Conservation (phyloP, 2,888 invertebrate genomes). For the Drosophila neonasuta region DNA sequence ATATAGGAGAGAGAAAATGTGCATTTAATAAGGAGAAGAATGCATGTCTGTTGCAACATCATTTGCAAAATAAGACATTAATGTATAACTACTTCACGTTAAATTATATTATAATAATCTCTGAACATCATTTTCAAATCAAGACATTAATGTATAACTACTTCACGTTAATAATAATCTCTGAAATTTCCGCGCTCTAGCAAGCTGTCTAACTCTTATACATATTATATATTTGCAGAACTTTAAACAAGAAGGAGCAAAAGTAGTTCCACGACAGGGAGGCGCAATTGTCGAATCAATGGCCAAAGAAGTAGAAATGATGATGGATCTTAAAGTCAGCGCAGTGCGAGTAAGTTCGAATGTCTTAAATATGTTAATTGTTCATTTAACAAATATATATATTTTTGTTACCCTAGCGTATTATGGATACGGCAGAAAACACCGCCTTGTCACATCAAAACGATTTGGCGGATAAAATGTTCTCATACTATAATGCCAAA, state of each 20-base stretch:
- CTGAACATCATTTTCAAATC: too few species aligned
- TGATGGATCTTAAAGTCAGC: slow-evolving; percentile 94
- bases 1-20: too few species aligned
- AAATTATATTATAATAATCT: background rate
- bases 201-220: background rate
- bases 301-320: slow-evolving; percentile 91
- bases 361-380: background rate
- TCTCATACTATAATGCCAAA: slow-evolving; percentile 88
- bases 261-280: slow-evolving; percentile 89
- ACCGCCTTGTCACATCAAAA: slow-evolving; percentile 87
- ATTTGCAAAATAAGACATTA: too few species aligned
- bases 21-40: too few species aligned
- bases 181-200: too few species aligned
- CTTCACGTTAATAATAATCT: background rate
- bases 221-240: slow-evolving; percentile 83
- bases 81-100: too few species aligned
- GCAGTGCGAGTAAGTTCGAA: slow-evolving; percentile 87
- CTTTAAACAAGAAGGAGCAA: slow-evolving; percentile 87
- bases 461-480: slow-evolving; percentile 84
- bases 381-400: too few species aligned
- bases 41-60: too few species aligned
- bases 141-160: too few species aligned
- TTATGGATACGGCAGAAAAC: slow-evolving; percentile 94
- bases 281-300: slow-evolving; percentile 90
- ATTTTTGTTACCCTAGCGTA: slow-evolving; percentile 84